Conservation (phyloP, 2,113 vertebrate species). For the Microcebus griseorufus region DNA sequence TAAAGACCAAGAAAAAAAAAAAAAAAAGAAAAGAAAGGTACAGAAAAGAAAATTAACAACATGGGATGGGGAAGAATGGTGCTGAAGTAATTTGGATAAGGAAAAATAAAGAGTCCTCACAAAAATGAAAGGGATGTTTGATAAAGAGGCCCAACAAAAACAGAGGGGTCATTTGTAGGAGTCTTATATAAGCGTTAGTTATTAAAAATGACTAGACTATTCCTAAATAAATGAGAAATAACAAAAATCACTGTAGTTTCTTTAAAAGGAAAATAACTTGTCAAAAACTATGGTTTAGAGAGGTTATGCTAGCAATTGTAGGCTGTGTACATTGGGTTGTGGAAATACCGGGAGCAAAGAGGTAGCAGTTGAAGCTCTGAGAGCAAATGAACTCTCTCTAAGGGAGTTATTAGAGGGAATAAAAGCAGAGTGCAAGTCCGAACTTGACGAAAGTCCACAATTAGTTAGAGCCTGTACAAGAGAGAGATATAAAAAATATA, state of each 20-base stretch:
- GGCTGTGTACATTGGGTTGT: background rate
- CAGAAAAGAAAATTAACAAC: background rate
- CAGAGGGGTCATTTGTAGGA: background rate
- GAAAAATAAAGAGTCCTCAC: background rate
- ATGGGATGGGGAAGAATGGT: background rate
- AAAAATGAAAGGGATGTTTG: background rate
- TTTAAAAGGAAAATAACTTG: constrained; percentile 19
- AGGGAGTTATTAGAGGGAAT: constrained; percentile 50
- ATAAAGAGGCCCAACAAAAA: background rate
- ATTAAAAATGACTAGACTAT: background rate
- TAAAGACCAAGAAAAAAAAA: background rate
- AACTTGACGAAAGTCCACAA: background rate
- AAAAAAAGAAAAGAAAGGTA: background rate
- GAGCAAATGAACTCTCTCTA: constrained; percentile 42
- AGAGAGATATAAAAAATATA: background rate
- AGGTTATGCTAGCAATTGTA: constrained; percentile 1
- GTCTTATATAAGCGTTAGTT: background rate
- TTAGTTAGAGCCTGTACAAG: background rate
- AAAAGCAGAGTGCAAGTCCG: background rate
- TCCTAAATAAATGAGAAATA: background rate
- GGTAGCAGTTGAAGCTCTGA: background rate
- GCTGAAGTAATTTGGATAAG: background rate
- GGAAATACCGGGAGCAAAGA: background rate
- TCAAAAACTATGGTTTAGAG: constrained; percentile 31
- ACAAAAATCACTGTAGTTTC: constrained; percentile 12